Conservation (phyloP, 2,113 vertebrate species). For the Scomber scombrus region DNA sequence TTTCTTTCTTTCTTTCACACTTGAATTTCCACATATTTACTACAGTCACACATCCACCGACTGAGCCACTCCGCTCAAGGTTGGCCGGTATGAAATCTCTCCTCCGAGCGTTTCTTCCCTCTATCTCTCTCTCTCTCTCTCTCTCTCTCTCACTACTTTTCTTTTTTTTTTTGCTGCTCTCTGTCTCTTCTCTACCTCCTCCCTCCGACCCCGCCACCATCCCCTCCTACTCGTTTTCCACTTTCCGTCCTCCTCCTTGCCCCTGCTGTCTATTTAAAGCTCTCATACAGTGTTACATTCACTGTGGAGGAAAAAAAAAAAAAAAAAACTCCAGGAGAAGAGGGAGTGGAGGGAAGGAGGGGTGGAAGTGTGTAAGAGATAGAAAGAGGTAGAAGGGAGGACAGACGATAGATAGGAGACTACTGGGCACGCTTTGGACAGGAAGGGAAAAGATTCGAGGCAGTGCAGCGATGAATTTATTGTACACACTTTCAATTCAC, state of each 20-base stretch:
- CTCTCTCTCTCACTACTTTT: not conserved
- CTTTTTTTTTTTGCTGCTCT: too few species aligned
- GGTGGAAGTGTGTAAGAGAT: too few species aligned
- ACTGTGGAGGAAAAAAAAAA: not conserved
- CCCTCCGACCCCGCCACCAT: too few species aligned
- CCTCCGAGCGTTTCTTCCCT: not conserved
- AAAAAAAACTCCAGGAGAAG: conserved; percentile 7
- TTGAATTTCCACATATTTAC: not conserved
- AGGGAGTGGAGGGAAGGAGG: not conserved
- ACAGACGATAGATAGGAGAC: not conserved
- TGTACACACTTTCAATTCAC: not conserved
- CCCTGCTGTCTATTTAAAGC: conserved; percentile 62
- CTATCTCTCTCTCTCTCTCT: too few species aligned
- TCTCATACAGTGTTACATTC: conserved; percentile 34
- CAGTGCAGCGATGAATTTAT: too few species aligned
- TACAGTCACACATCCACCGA: not conserved
- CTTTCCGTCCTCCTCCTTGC: not conserved
- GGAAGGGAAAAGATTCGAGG: not conserved
- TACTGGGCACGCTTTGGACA: not conserved
- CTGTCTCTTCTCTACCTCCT: not conserved
- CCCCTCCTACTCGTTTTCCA: not conserved
- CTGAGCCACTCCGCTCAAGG: not conserved
- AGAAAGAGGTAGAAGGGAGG: conserved; percentile 1
- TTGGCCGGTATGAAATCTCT: not conserved
- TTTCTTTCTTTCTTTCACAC: not conserved